Evolutionary conservation across 2,888 invertebrate species (phyloP).

Genomic region (Sinopyrophorus schimmeli): DNA sequence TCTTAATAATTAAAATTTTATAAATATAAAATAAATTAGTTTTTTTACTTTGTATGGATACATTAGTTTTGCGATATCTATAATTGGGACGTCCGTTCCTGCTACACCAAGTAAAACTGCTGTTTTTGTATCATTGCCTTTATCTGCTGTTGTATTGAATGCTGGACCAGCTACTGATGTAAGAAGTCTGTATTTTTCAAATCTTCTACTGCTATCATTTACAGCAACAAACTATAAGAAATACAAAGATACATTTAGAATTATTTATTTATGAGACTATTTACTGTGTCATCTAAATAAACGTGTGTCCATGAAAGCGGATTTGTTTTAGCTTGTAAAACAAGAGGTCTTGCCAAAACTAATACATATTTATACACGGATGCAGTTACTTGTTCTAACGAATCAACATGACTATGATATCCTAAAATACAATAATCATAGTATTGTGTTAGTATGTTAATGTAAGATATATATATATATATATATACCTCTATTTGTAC

Average conservation of each 20-base stretch:
- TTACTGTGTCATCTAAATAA: conserved; percentile 84
- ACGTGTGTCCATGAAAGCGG: conserved; percentile 95
- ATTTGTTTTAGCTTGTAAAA: conserved; percentile 72
- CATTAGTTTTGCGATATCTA: conserved; percentile 86
- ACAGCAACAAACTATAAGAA: conserved; percentile 42
- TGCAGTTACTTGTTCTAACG: conserved; percentile 93
- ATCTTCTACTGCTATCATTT: conserved; percentile 39
- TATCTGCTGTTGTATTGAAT: conserved; percentile 73
- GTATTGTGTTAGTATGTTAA: too few relatives aligned
- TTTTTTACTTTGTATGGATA: conserved; percentile 79
- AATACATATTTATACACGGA: conserved; percentile 96
- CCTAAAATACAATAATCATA: too few relatives aligned
- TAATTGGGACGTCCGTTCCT: conserved; percentile 91
- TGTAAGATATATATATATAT: too few relatives aligned
- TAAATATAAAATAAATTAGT: not conserved
- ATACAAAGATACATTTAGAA: not conserved
- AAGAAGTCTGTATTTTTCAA: conserved; percentile 68
- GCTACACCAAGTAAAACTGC: conserved; percentile 92
- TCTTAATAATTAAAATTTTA: conserved; percentile 1
- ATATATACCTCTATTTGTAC: conserved; percentile 77
- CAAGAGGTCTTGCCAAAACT: conserved; percentile 86
- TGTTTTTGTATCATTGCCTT: conserved; percentile 60
- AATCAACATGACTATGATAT: conserved; percentile 92
- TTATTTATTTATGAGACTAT: conserved; percentile 24
- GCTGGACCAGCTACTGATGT: conserved; percentile 93